Percentiles rank a stretch among this genome's conserved stretches.
Evolutionary conservation across 1,140 invertebrate species (phyloP).

Genomic region (Lasioglossum baleicum): DNA sequence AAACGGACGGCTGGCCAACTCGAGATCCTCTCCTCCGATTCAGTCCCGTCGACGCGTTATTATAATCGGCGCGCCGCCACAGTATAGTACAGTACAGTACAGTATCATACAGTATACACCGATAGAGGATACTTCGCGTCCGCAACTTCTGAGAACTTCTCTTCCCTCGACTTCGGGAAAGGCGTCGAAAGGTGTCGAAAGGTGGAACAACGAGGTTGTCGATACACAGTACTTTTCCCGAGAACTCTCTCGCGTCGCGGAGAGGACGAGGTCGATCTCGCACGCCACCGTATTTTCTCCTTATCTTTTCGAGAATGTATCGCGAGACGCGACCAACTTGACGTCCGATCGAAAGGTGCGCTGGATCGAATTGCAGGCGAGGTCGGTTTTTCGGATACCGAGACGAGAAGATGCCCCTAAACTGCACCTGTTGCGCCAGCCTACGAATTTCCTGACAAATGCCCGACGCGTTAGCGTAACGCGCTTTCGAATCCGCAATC

Average conservation of each 20-base stretch:
- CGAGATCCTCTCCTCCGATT: slow-evolving; percentile 19
- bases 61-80: slow-evolving; percentile 29
- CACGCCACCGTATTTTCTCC: not conserved
- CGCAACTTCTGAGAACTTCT: not conserved
- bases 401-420: slow-evolving; percentile 53
- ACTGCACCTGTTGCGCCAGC: slow-evolving; percentile 61
- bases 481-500: slow-evolving; percentile 34
- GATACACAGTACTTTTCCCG: too few species aligned
- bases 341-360: slow-evolving; percentile 10
- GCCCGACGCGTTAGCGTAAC: slow-evolving; percentile 38
- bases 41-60: slow-evolving; percentile 9
- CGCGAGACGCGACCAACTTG: slow-evolving; percentile 9
- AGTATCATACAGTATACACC: too few species aligned
- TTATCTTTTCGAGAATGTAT: too few species aligned
- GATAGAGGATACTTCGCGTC: not conserved
- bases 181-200: not conserved
- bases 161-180: not conserved
- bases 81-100: too few species aligned
- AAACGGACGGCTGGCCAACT: slow-evolving; percentile 15
- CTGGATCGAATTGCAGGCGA: slow-evolving; percentile 29
- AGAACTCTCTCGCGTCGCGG: too few species aligned
- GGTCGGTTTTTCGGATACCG: slow-evolving; percentile 50
- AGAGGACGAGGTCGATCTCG: not conserved
- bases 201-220: not conserved
- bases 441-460: slow-evolving; percentile 62